Base-by-base conservation (phyloP, 2,797 vertebrate species). In the Amphiprion clarkii region DNA sequence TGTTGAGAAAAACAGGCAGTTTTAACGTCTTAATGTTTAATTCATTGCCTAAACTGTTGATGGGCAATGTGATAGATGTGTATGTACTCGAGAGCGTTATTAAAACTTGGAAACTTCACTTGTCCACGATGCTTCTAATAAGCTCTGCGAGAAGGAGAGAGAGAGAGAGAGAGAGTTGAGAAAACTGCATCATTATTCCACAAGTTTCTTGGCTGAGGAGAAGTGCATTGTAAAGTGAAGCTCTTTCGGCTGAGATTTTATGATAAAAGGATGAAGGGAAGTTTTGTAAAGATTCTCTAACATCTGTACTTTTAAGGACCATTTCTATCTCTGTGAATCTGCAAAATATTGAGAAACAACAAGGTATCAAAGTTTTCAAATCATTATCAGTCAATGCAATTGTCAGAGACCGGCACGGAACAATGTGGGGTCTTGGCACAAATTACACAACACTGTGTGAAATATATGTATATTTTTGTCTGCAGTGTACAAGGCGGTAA, bases 1-100 rank as follows among this genome's bases (percentile, higher is more conserved):
- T 52, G 71, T 55, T 60, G 23, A 76, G 59, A 59, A 73, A 78
- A 81, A 56, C 62, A 79, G 63, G 71, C 54, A 63, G 44, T 72
- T 78, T 77, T 31, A 66, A 51, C 72, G 53, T 68, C 31, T 36
- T 70, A 77, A 91, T 91, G 86, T 89, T 87, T 91, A 86, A 90
- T 89, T 90, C 81, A 89, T 79, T 36, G n/a, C 42, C 59, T 72
- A 67, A 82, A 72, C 67, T 62, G 80, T 49, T 82, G 83, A 82
- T 66, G 64, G 61, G 39, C 67, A 70, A 72, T 67, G 12, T 72
- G 81, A 73, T 54, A 44, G 74, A 75, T 4, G 23, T 58, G 74
- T 53, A 39, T 70, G 58, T 36, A 57, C 64, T 73, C 53, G 62
- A 73, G 77, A 61, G 55, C 4, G 33, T 61, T 61, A 75, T 72